Percentiles rank a stretch among this genome's conserved stretches.
Conservation (phyloP, 2,113 vertebrate species). For the Hiodon tergisus region DNA sequence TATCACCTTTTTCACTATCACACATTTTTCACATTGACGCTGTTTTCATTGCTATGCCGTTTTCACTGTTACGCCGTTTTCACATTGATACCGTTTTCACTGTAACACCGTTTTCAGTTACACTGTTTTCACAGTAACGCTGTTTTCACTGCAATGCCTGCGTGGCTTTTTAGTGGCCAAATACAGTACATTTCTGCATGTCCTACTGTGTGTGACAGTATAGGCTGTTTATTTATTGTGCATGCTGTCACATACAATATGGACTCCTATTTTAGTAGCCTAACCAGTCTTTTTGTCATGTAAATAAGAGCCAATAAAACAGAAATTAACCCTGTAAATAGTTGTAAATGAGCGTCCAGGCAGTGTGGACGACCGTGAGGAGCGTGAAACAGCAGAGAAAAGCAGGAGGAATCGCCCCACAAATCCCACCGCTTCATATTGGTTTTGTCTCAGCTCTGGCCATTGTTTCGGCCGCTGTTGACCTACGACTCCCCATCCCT, state of each 20-base stretch:
- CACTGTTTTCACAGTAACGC: neutral
- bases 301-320: slow-evolving; percentile 64
- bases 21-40: too few species aligned
- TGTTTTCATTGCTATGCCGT: too few species aligned
- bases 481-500: slow-evolving; percentile 58
- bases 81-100: too few species aligned
- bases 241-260: slow-evolving; percentile 43
- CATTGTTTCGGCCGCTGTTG: slow-evolving; percentile 72
- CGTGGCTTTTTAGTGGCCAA: slow-evolving; percentile 25
- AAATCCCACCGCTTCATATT: slow-evolving; percentile 61
- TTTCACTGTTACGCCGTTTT: neutral
- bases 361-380: slow-evolving; percentile 39
- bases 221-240: slow-evolving; percentile 40
- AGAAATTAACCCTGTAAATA: slow-evolving; percentile 68
- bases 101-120: neutral
- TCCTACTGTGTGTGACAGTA: slow-evolving; percentile 57
- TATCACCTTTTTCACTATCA: too few species aligned
- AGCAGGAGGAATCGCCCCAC: slow-evolving; percentile 29
- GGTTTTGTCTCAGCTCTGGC: slow-evolving; percentile 56
- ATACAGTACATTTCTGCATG: slow-evolving; percentile 36
- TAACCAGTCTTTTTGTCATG: slow-evolving; percentile 56
- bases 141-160: slow-evolving; percentile 27
- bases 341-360: slow-evolving; percentile 57
- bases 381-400: slow-evolving; percentile 26
- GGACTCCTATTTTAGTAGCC: slow-evolving; percentile 58